These are phyloP conservation scores for Drosophila miranda DNA, from an alignment of 1,140 invertebrate genomes.

Conservation along the genomic window DNA sequence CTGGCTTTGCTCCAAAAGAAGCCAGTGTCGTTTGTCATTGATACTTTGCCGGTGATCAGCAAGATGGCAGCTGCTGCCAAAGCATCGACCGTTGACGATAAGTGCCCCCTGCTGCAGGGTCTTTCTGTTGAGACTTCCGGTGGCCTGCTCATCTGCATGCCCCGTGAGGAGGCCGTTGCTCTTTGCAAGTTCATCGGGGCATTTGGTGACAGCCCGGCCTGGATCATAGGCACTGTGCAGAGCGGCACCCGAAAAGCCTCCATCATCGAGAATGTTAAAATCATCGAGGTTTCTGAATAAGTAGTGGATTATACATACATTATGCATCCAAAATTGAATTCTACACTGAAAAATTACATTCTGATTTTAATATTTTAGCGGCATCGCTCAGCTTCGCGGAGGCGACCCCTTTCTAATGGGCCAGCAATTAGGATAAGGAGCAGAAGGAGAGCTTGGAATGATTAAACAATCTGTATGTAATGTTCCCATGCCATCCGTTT, in stretches of 20 bases:
- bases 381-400: no score
- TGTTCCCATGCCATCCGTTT: no score
- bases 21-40: slow-evolving; percentile 98
- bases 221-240: slow-evolving; percentile 99
- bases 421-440: no score
- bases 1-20: slow-evolving; percentile 97
- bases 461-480: no score
- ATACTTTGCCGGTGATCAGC: slow-evolving; percentile 97
- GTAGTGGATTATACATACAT: no score
- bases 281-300: no score
- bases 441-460: no score
- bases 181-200: slow-evolving; percentile 99
- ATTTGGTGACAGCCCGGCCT: slow-evolving; percentile 98
- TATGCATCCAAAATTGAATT: no score
- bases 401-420: no score
- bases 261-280: slow-evolving; percentile 93
- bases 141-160: slow-evolving; percentile 96
- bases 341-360: no score
- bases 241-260: slow-evolving; percentile 97
- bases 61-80: slow-evolving; percentile 98
- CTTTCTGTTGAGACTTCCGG: slow-evolving; percentile 95
- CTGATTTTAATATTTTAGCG: no score
- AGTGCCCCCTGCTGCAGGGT: slow-evolving; percentile 97
- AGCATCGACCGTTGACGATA: slow-evolving; percentile 91
- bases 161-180: slow-evolving; percentile 96